These are phyloP conservation scores for Cephus pulcher DNA, from an alignment of 2,888 invertebrate species.

Conservation along the genomic window DNA sequence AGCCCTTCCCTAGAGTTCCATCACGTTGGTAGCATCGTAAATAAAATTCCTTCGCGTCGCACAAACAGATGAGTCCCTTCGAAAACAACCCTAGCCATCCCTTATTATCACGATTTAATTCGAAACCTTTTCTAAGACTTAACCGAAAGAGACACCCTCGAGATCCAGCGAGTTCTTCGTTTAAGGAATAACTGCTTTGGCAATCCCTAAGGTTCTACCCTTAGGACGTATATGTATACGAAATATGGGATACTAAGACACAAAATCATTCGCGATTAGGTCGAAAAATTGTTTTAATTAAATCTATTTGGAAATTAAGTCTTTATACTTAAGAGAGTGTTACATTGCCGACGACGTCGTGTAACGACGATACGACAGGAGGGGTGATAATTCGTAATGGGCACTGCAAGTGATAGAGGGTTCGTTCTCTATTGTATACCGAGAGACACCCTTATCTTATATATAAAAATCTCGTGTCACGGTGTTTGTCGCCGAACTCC, in stretches of 20 bases:
- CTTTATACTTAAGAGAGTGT: background rate
- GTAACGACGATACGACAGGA: conserved; percentile 9
- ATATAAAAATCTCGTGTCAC: no score
- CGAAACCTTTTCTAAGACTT: background rate
- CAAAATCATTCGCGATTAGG: background rate
- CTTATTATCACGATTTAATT: no score
- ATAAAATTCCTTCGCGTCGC: background rate
- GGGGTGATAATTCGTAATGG: conserved; percentile 21
- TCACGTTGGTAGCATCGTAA: background rate
- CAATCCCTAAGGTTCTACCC: background rate
- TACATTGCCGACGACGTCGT: background rate
- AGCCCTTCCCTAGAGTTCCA: background rate
- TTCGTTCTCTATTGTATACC: conserved; percentile 10
- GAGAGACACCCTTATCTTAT: conserved; percentile 6
- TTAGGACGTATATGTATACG: background rate
- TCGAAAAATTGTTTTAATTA: background rate
- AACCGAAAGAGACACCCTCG: background rate
- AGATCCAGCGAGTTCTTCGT: background rate
- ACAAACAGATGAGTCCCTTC: no score
- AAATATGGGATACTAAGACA: background rate
- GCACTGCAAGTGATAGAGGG: conserved; percentile 30
- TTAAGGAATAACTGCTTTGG: background rate
- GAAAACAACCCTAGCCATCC: background rate
- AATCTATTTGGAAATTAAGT: background rate
- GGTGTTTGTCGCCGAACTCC: no score